These are phyloP conservation scores for Saturnia pavonia DNA, from an alignment of 2,888 invertebrate genomes.

Conservation along the genomic window DNA sequence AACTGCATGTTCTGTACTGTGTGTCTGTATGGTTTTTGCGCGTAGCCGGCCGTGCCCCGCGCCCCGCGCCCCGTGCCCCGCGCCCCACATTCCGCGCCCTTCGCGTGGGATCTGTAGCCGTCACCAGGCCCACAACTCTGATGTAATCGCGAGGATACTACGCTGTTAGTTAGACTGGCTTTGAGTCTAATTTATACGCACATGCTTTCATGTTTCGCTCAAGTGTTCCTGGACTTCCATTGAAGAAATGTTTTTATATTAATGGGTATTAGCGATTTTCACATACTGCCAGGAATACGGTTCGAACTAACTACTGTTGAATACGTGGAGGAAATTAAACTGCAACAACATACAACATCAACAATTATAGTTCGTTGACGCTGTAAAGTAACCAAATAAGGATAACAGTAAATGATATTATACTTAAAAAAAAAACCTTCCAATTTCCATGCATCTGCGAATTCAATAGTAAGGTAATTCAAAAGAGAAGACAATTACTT, in stretches of 20 bases:
- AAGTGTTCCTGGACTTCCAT: conserved; percentile 2
- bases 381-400: no score
- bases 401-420: no score
- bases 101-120: neutral
- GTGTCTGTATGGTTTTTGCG: neutral
- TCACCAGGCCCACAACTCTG: neutral
- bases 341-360: neutral
- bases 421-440: no score
- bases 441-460: neutral
- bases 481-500: no score
- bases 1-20: conserved; percentile 1
- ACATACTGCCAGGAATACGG: neutral
- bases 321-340: neutral
- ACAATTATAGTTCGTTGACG: neutral
- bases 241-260: neutral
- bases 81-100: neutral
- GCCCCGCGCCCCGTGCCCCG: neutral
- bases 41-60: neutral
- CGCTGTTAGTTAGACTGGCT: neutral
- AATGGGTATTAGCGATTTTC: neutral
- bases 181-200: neutral
- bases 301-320: neutral
- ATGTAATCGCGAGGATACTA: conserved; percentile 4
- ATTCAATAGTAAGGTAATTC: neutral
- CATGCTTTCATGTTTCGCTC: neutral